phyloP scores from a whole-genome alignment of 2,888 invertebrate genomes.

The Rhogogaster chlorosoma region DNA sequence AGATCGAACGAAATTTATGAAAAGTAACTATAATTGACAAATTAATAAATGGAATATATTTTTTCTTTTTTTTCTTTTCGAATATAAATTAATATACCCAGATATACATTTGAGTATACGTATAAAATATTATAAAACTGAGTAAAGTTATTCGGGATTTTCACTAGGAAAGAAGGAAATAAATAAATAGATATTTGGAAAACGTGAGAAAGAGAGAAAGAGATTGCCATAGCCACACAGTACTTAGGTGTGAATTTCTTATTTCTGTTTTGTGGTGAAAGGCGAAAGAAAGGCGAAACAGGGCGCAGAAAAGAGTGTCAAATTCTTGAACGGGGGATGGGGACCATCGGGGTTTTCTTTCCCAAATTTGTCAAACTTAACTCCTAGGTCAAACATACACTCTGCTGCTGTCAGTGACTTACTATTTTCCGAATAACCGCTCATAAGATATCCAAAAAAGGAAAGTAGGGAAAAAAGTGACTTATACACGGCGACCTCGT shows the following conservation, averaged over 20 bases:
- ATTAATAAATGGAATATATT: no score
- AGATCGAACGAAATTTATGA: not conserved
- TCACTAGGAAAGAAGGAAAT: not conserved
- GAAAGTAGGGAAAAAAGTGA: not conserved
- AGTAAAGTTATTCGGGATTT: not conserved
- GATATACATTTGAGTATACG: no score
- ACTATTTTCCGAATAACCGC: slow-evolving; percentile 28
- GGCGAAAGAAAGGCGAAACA: slow-evolving; percentile 14
- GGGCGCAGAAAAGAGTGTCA: slow-evolving; percentile 17
- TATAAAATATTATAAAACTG: not conserved
- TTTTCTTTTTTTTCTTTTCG: no score
- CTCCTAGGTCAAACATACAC: not conserved
- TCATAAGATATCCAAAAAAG: not conserved
- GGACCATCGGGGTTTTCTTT: not conserved
- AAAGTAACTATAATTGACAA: not conserved
- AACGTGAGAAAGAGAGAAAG: not conserved
- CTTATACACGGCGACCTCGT: slow-evolving; percentile 55
- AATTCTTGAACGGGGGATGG: not conserved
- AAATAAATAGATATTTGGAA: not conserved
- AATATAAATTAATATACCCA: no score
- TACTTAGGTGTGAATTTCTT: not conserved
- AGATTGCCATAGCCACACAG: no score
- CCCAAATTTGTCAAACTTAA: slow-evolving; percentile 45
- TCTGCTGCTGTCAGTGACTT: slow-evolving; percentile 30
- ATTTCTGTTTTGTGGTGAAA: slow-evolving; percentile 42